Evolutionary conservation across 2,888 invertebrate genomes (phyloP).

Genomic region (Neoaliturus tenellus): DNA sequence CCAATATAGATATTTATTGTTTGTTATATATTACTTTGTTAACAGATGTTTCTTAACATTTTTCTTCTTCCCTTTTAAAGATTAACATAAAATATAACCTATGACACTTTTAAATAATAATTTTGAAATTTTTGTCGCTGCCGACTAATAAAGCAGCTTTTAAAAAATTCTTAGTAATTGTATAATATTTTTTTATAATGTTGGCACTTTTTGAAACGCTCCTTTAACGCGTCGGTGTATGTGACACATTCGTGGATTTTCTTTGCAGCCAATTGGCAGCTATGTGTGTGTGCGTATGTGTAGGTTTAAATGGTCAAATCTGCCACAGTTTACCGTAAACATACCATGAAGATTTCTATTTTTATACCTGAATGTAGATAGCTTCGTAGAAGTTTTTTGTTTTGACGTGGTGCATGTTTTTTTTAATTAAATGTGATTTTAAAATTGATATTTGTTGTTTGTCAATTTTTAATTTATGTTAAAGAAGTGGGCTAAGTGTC

Average conservation of each 20-base stretch:
- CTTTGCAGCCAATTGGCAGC: slow-evolving; percentile 10
- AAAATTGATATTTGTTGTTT: neutral
- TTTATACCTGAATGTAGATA: neutral
- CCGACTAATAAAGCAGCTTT: too few relatives aligned
- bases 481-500: neutral
- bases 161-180: too few relatives aligned
- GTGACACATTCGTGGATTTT: neutral
- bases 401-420: neutral
- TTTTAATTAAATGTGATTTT: neutral
- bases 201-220: neutral
- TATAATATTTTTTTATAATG: neutral
- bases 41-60: too few relatives aligned
- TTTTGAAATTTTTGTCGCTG: too few relatives aligned
- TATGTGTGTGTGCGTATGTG: slow-evolving; percentile 29
- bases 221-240: neutral
- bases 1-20: too few relatives aligned
- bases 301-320: slow-evolving; percentile 38
- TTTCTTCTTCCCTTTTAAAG: too few relatives aligned
- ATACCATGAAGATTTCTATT: neutral
- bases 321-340: slow-evolving; percentile 36
- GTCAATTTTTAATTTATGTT: slow-evolving; percentile 2
- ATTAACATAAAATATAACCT: too few relatives aligned
- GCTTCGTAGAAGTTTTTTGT: neutral
- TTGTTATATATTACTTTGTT: too few relatives aligned
- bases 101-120: too few relatives aligned